Evolutionary conservation across 2,113 vertebrate genomes (phyloP).

Genomic region (Gallinago undulata): DNA sequence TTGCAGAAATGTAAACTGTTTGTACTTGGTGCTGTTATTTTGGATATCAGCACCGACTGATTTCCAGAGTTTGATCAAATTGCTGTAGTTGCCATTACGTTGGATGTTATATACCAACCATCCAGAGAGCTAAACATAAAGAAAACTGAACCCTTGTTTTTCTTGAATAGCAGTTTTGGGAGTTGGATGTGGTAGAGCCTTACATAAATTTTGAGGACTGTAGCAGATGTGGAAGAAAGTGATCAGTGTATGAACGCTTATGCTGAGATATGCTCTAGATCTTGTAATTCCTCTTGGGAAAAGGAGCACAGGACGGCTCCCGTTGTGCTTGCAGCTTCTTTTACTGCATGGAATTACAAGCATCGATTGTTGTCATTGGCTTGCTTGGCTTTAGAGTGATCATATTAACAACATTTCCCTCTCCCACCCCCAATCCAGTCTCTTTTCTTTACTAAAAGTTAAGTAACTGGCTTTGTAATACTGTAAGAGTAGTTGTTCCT

Average conservation of each 20-base stretch:
- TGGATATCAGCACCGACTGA: not conserved
- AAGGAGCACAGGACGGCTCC: not conserved
- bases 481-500: not conserved
- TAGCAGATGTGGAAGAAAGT: not conserved
- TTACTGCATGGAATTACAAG: not conserved
- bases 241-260: not conserved
- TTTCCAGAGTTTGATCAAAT: not conserved
- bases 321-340: not conserved
- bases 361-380: not conserved
- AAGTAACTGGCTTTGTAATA: not conserved
- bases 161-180: not conserved
- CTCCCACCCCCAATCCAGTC: accelerated
- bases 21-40: not conserved
- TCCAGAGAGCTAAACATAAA: not conserved
- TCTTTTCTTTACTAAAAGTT: not conserved
- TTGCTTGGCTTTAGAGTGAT: not conserved
- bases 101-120: not conserved
- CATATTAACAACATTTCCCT: not conserved
- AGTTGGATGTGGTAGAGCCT: not conserved
- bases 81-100: not conserved
- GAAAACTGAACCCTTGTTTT: not conserved
- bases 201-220: not conserved
- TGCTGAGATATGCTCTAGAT: not conserved
- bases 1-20: not conserved
- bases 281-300: not conserved